These are phyloP conservation scores for Quiscalus mexicanus DNA, from an alignment of 2,113 vertebrate genomes.

Conservation along the genomic window DNA sequence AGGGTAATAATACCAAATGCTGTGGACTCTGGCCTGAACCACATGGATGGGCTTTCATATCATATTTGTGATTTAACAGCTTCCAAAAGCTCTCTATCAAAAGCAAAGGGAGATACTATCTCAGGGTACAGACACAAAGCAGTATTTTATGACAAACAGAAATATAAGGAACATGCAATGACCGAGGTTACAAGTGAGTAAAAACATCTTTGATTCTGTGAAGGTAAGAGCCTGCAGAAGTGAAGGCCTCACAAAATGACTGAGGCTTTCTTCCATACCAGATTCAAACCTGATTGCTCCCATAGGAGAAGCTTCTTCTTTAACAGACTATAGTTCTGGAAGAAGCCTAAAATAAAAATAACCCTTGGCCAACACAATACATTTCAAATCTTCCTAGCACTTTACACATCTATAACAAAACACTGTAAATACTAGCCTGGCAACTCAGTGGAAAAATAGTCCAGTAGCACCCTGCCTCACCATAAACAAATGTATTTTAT, in stretches of 20 bases:
- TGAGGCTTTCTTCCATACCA: neutral
- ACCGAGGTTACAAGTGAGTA: neutral
- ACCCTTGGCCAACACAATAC: neutral
- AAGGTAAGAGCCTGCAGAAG: neutral
- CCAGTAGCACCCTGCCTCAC: neutral
- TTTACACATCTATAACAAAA: neutral
- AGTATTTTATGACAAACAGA: neutral
- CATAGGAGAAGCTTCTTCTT: neutral
- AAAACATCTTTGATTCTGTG: neutral
- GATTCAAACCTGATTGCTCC: neutral
- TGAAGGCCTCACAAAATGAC: neutral
- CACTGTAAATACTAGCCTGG: neutral
- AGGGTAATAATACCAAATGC: neutral
- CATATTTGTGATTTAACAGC: neutral
- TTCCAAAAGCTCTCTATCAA: neutral
- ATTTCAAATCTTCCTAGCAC: neutral
- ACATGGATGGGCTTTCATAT: neutral
- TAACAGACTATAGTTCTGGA: neutral
- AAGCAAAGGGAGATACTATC: neutral
- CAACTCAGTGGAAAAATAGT: neutral
- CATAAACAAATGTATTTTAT: neutral
- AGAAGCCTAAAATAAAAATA: neutral
- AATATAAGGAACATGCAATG: accelerated
- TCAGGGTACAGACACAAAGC: neutral
- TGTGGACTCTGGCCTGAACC: constrained; percentile 11